Base-by-base conservation (phyloP, 2,888 invertebrate genomes). In the Drosophila affinis region DNA sequence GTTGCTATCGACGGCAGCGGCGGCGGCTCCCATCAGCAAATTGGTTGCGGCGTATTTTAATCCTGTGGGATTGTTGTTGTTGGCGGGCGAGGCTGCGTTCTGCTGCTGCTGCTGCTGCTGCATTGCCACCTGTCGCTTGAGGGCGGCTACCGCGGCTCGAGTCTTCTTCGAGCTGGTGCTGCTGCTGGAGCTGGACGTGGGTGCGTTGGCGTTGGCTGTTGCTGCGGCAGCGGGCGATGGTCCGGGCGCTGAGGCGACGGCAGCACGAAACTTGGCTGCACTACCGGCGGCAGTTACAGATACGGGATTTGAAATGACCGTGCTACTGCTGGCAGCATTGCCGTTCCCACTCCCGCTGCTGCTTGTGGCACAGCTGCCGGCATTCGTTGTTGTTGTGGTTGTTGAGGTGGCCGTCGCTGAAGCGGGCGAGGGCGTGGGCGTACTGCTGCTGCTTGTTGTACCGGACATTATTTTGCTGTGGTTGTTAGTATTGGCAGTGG, bases 1-100 rank as follows among this genome's bases (percentile, higher is more conserved):
- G 68, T 85, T 89, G 57, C 89, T 84, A 83, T 90, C 90, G 72
- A 81, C 88, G 69, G 91, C 90, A 71, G 90, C 89, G 49, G 89
- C 89, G 39, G 90, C 90, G 24, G 86, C 88, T n/a, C 87, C 90
- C 76, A 89, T 89, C 34, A 91, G 69, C 68, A 88, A 68, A 18
- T 75, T 63, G 69, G 90, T 80, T 62, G 90, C 83, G 65, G 90
- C 81, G 54, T 90, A 88, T 72, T 90, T 91, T 48, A 90, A 21
- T 21, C 72, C 62, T 51, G 62, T 44, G n/a, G 74, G 45, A 47
- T 68, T 53, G 21, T 64, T 53, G 21, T 62, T 59, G 21, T 65
- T 69, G 54, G 79, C 72, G 61, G 87, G 70, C 54, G 85, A 77
- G 62, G 77, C 76, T 45, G 76, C 71, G 61, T 81, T 79, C 55